Conservation (phyloP, 2,888 invertebrate genomes). For the Tipula lateralis region DNA sequence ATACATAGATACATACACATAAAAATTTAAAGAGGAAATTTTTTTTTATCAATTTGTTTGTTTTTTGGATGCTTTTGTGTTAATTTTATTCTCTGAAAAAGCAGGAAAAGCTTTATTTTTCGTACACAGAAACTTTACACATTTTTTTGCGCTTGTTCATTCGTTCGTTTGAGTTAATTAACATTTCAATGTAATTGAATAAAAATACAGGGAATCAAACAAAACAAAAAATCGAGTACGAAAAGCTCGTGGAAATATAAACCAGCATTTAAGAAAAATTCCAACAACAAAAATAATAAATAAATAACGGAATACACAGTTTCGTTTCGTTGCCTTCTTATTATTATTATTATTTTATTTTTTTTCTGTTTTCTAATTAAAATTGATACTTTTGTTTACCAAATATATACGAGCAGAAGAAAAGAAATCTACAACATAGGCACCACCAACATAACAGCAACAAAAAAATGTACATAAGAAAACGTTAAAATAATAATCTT, state of each 20-base stretch:
- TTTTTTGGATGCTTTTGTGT: neutral
- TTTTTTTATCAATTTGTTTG: neutral
- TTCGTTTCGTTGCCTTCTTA: neutral
- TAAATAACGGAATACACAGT: neutral
- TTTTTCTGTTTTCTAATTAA: neutral
- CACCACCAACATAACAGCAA: neutral
- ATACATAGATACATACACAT: neutral
- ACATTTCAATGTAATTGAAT: constrained; percentile 11
- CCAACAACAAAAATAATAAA: neutral
- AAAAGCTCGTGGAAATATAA: neutral
- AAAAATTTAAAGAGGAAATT: neutral
- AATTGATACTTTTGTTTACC: constrained; percentile 4
- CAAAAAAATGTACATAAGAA: neutral
- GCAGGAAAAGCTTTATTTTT: neutral
- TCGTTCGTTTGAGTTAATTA: neutral
- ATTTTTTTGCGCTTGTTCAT: neutral
- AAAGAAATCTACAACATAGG: neutral
- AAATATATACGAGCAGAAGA: neutral
- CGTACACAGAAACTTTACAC: neutral
- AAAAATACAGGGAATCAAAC: neutral
- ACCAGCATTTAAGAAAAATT: neutral
- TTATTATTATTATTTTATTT: neutral
- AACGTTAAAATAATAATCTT: neutral
- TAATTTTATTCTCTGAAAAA: constrained; percentile 5
- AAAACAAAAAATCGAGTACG: neutral